Percentiles rank a stretch among this genome's conserved stretches.
Evolutionary conservation across 1,140 invertebrate genomes (phyloP).

Genomic region (Drepana arcuata): DNA sequence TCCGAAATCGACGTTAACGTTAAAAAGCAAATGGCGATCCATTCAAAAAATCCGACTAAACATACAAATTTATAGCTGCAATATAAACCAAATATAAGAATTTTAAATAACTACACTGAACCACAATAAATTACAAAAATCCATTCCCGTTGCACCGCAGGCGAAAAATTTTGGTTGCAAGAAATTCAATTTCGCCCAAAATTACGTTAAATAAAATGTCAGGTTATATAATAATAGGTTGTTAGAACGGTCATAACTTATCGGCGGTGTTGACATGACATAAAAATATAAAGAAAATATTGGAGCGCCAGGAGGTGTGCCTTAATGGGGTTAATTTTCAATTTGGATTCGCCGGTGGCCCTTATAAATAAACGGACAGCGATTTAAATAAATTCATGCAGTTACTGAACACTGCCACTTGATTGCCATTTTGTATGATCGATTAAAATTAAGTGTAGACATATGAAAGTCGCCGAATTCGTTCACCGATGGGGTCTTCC

Average conservation of each 20-base stretch:
- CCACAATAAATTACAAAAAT: constrained; percentile 54
- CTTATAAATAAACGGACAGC: constrained; percentile 36
- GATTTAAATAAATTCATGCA: constrained; percentile 39
- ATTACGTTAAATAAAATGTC: constrained; percentile 59
- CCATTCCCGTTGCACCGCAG: constrained; percentile 47
- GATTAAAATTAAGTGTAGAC: constrained; percentile 34
- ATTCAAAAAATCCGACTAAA: constrained; percentile 18
- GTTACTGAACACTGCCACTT: constrained; percentile 27
- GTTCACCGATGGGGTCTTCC: constrained; percentile 3
- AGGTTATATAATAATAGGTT: constrained; percentile 58
- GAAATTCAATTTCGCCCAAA: constrained; percentile 62
- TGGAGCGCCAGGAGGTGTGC: constrained; percentile 44
- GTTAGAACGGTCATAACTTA: constrained; percentile 58
- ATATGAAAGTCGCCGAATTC: constrained; percentile 28
- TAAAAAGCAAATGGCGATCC: constrained; percentile 8
- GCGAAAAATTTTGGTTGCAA: constrained; percentile 38
- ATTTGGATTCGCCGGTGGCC: constrained; percentile 52
- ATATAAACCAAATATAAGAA: constrained; percentile 25
- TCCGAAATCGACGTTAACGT: constrained; percentile 13
- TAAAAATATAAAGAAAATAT: constrained; percentile 38
- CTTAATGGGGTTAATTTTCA: constrained; percentile 63
- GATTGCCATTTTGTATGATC: constrained; percentile 37
- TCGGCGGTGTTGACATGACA: constrained; percentile 58
- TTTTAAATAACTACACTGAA: constrained; percentile 33
- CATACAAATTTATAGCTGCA: constrained; percentile 5